Base-by-base conservation (phyloP, 2,113 vertebrate species). In the Mystacornis crossleyi region DNA sequence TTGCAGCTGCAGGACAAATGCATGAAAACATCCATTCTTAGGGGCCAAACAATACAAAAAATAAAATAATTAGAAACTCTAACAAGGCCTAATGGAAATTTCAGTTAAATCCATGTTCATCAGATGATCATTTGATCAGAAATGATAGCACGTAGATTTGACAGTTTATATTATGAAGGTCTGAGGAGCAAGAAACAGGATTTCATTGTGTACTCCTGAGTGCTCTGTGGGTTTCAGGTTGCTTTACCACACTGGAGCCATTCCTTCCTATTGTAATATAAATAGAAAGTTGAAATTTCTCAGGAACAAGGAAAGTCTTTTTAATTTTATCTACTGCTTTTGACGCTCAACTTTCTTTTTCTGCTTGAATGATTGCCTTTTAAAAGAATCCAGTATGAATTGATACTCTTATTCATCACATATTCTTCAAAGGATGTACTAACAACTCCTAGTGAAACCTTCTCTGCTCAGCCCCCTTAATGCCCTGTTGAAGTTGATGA, bases 1-100 rank as follows among this genome's bases (percentile, higher is more conserved):
- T 47, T 78, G 55, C 86, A 96, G 79, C 92, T 95, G 69, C 55
- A 95, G 81, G 71, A 93, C 55, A 95, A 89, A 81, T 57, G 53
- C 73, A 36, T 29, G 34, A 51, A 90, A 91, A 36, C 14, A 51
- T 38, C 26, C 42, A n/a, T 86, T 94, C 71, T 50, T 51, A 60
- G 34, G 74, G 12, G 42, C 36, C 48, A 91, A 90, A 73, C 4
- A 53, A 47, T 55, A 10, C 9, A 75, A 47, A 62, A 67, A 78
- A 47, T 31, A 14, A 81, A 73, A 66, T 12, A 47, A 66, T 17
- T 38, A 31, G 23, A 58, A 86, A 78, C 4, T 70, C 6, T 55
- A 67, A 33, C 18, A 81, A 70, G 79, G 43, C 23, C 36, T 53
- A 38, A 61, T 47, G 20, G 40, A 54, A 77, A 65, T 33, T 54